These are phyloP conservation scores for Chiloscyllium plagiosum DNA, from an alignment of 2,113 vertebrate species.

Conservation along the genomic window DNA sequence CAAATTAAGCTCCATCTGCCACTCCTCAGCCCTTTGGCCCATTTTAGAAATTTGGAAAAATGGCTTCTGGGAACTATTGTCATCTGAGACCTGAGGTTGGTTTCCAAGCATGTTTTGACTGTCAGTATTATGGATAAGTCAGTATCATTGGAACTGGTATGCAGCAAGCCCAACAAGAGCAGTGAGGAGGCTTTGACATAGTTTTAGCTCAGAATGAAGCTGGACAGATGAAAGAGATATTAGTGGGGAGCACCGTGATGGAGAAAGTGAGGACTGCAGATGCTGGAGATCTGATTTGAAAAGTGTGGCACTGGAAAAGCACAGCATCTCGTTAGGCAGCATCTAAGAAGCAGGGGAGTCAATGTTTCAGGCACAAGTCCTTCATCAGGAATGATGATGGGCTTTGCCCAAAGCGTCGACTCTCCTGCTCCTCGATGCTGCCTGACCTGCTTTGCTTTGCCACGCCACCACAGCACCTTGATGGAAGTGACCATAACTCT, in stretches of 20 bases:
- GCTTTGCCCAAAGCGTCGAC: too few relatives aligned
- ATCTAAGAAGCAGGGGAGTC: too few relatives aligned
- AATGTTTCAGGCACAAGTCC: too few relatives aligned
- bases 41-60: constrained; percentile 11
- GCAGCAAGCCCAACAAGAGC: background rate
- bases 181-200: background rate
- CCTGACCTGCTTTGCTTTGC: too few relatives aligned
- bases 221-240: background rate
- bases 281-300: too few relatives aligned
- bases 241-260: background rate
- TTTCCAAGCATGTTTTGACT: background rate
- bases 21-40: too few relatives aligned
- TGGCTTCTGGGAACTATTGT: background rate
- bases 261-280: background rate
- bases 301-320: too few relatives aligned
- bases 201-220: background rate
- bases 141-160: background rate
- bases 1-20: too few relatives aligned
- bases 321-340: too few relatives aligned
- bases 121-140: background rate
- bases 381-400: too few relatives aligned
- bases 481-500: background rate
- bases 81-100: background rate
- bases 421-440: too few relatives aligned
- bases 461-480: background rate